Percentiles rank a stretch among this genome's conserved stretches.
phyloP scores from a whole-genome alignment of 2,888 invertebrate genomes.

The Plemyria rubiginata region DNA sequence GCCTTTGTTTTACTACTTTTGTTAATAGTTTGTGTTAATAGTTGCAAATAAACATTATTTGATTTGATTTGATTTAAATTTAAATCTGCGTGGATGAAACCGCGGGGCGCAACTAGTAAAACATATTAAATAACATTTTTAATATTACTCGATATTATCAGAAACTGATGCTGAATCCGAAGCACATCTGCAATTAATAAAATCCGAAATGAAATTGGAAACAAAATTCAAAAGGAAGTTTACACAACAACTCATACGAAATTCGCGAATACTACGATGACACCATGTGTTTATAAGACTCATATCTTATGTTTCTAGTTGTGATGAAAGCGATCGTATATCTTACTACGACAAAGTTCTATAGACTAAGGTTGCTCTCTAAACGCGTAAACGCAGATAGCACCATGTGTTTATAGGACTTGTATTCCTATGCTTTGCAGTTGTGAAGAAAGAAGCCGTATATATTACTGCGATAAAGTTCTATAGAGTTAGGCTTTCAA shows the following conservation, averaged over 20 bases:
- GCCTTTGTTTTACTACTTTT: too few species aligned
- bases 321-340: background rate
- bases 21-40: too few species aligned
- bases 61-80: too few species aligned
- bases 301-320: background rate
- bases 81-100: too few species aligned
- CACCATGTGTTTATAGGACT: conserved; percentile 24
- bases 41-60: too few species aligned
- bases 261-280: conserved; percentile 39
- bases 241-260: conserved; percentile 55
- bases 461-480: conserved; percentile 28
- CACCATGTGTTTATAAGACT: conserved; percentile 24
- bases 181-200: conserved; percentile 47
- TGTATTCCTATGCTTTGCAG: background rate
- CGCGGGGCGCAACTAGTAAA: too few species aligned
- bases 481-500: conserved; percentile 18
- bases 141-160: background rate
- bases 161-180: background rate
- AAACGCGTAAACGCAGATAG: conserved; percentile 45
- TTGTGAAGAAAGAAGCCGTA: background rate
- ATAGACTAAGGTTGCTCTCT: conserved; percentile 9
- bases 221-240: conserved; percentile 59
- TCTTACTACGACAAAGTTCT: conserved; percentile 30
- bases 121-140: too few species aligned
- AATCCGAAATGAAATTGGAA: conserved; percentile 47